Conservation (phyloP, 1,140 invertebrate species). For the Drosophila arawakana region DNA sequence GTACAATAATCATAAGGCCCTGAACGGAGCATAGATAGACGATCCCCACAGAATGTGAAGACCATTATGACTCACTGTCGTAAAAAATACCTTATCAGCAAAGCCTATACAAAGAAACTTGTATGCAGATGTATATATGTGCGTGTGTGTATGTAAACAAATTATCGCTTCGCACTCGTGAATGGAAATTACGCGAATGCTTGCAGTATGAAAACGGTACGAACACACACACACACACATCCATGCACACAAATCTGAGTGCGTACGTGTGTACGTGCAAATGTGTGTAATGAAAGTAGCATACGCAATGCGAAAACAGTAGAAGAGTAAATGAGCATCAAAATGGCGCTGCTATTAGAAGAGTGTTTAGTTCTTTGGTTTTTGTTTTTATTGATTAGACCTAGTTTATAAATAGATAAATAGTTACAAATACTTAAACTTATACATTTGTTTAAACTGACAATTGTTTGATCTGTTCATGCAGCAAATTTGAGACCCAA, state of each 20-base stretch:
- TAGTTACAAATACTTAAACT: conserved; percentile 38
- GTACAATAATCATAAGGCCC: conserved; percentile 1
- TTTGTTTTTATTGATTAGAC: conserved; percentile 37
- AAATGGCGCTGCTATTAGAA: neutral
- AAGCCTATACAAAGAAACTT: conserved; percentile 11
- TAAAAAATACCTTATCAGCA: conserved; percentile 18
- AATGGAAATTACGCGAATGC: conserved; percentile 21
- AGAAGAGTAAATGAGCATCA: neutral
- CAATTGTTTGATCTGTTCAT: neutral
- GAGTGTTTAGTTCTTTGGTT: conserved; percentile 27
- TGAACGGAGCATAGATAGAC: conserved; percentile 5
- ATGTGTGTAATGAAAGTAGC: neutral
- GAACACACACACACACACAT: neutral
- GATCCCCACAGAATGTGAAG: conserved; percentile 19
- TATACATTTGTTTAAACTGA: neutral
- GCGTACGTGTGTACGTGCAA: neutral
- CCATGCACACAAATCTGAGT: neutral
- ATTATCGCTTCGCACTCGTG: conserved; percentile 4
- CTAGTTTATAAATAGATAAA: conserved; percentile 42
- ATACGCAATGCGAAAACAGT: neutral
- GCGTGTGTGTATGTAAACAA: conserved; percentile 1
- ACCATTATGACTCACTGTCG: conserved; percentile 15
- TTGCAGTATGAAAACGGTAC: neutral
- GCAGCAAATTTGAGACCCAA: conserved; percentile 10
- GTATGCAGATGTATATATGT: neutral